phyloP scores from a whole-genome alignment of 2,888 invertebrate species.

The Heliconius cydno region DNA sequence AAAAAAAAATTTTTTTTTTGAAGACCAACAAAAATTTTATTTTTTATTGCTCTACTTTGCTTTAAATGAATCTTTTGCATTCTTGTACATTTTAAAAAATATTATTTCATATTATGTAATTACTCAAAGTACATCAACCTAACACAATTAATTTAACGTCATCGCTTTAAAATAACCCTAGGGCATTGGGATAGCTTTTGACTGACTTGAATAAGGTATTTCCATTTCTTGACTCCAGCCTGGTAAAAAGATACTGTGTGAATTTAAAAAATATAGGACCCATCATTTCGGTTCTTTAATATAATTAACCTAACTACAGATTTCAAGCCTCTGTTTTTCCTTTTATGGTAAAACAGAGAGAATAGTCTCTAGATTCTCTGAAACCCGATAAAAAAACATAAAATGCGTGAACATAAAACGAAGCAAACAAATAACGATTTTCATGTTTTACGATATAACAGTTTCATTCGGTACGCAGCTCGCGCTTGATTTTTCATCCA shows the following conservation, averaged over 20 bases:
- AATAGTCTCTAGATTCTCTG: background rate
- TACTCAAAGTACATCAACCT: too few species aligned
- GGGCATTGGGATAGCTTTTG: too few species aligned
- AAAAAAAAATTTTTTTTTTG: background rate
- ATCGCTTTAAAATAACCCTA: too few species aligned
- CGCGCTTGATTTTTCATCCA: slow-evolving; percentile 36
- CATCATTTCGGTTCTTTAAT: background rate
- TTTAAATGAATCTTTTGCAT: background rate
- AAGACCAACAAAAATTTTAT: background rate
- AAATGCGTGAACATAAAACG: background rate
- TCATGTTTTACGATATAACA: slow-evolving; percentile 26
- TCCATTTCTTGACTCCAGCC: background rate
- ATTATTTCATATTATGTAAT: too few species aligned
- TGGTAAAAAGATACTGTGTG: background rate
- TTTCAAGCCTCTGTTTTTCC: background rate
- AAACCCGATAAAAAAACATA: background rate
- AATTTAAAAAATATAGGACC: background rate
- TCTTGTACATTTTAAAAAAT: background rate
- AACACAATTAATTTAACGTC: too few species aligned
- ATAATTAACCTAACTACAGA: background rate
- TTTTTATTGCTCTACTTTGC: background rate
- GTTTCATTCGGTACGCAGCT: slow-evolving; percentile 28
- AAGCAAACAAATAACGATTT: slow-evolving; percentile 18
- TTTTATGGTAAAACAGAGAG: background rate
- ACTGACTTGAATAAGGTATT: background rate